Percentiles rank a stretch among this genome's conserved stretches.
Evolutionary conservation across 1,140 invertebrate species (phyloP).

Genomic region (Phocides pigmalion): DNA sequence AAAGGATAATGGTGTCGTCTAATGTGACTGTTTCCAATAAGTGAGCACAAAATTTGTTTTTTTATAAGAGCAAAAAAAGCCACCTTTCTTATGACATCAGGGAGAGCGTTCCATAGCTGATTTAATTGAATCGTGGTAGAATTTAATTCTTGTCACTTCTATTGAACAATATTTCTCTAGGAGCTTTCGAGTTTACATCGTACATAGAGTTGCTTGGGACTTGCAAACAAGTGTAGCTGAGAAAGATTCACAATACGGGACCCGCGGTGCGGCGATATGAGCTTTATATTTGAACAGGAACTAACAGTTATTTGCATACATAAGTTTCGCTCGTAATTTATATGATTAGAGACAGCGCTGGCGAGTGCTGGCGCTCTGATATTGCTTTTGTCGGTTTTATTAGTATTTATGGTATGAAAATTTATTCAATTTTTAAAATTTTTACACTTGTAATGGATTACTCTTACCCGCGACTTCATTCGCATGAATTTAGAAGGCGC

Average conservation of each 20-base stretch:
- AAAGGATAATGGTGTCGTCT: no score
- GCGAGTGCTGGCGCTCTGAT: not conserved
- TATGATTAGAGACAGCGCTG: conserved; percentile 8
- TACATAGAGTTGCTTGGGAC: conserved; percentile 10
- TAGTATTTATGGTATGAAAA: not conserved
- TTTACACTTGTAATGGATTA: no score
- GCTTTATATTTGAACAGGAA: conserved; percentile 39
- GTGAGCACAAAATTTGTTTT: no score
- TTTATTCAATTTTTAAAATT: not conserved
- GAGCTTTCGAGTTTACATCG: not conserved
- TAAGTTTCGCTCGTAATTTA: conserved; percentile 21
- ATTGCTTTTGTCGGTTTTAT: conserved; percentile 6
- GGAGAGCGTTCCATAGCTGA: no score
- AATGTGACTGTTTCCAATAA: no score
- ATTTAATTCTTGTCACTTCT: not conserved
- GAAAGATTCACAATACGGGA: conserved; percentile 29
- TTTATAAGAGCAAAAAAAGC: no score
- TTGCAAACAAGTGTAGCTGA: conserved; percentile 24
- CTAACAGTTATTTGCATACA: conserved; percentile 24
- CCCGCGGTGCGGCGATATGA: conserved; percentile 34
- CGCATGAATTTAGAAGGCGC: no score
- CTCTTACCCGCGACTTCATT: no score
- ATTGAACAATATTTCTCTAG: not conserved
- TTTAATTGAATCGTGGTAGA: no score
- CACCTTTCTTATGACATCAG: no score